phyloP scores from a whole-genome alignment of 1,140 invertebrate genomes.

The Hermetia illucens region DNA sequence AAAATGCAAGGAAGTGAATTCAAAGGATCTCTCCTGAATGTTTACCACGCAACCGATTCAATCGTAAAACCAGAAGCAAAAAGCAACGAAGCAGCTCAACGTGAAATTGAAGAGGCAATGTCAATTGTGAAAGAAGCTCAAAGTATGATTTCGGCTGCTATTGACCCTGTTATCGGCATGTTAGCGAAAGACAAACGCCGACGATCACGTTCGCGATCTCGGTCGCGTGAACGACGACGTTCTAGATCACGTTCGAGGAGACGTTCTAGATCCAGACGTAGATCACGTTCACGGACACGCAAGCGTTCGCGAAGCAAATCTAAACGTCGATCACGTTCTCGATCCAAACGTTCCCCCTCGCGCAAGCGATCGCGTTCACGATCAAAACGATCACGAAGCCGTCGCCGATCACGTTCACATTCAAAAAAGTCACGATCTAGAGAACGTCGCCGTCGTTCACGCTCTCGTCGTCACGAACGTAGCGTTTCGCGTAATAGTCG shows the following conservation, averaged over 20 bases:
- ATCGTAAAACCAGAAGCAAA: conserved; percentile 89
- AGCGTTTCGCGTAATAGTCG: conserved; percentile 33
- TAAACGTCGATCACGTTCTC: conserved; percentile 38
- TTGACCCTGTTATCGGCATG: conserved; percentile 78
- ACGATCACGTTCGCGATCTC: conserved; percentile 40
- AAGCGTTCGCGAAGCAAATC: conserved; percentile 34
- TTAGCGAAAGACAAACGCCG: conserved; percentile 65
- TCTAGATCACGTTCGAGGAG: conserved; percentile 46
- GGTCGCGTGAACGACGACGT: conserved; percentile 38
- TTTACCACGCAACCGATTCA: conserved; percentile 79
- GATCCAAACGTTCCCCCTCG: conserved; percentile 37
- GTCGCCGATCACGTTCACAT: conserved; percentile 23
- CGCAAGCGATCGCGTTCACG: conserved; percentile 31
- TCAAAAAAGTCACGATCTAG: conserved; percentile 42
- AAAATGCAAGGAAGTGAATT: conserved; percentile 69
- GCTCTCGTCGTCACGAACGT: conserved; percentile 30
- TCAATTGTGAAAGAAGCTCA: conserved; percentile 90
- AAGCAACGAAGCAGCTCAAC: conserved; percentile 84
- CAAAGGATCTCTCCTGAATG: conserved; percentile 45
- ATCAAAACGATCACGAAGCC: conserved; percentile 9
- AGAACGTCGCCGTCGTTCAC: conserved; percentile 33
- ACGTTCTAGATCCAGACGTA: conserved; percentile 36
- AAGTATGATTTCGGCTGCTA: conserved; percentile 81
- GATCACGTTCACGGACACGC: conserved; percentile 16
- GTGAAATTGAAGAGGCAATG: conserved; percentile 95